These are phyloP conservation scores for Apodemia zela DNA, from an alignment of 2,888 invertebrate genomes.

Conservation along the genomic window DNA sequence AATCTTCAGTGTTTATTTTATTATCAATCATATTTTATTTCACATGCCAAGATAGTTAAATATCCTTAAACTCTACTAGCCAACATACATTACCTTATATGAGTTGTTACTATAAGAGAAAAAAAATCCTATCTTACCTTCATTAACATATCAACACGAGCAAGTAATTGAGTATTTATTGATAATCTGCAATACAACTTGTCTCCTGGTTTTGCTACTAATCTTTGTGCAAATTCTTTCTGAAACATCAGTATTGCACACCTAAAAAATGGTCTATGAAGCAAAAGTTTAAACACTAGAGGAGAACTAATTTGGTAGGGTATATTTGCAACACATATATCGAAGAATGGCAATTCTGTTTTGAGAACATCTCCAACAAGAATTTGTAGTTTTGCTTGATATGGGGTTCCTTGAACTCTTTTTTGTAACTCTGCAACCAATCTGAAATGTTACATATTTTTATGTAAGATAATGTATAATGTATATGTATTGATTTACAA, in stretches of 20 bases:
- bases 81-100: too few species aligned
- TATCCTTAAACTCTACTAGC: too few species aligned
- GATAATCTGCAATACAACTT: constrained; percentile 98
- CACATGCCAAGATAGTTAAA: too few species aligned
- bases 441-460: constrained; percentile 51
- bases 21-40: too few species aligned
- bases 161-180: constrained; percentile 96
- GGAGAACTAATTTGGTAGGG: constrained; percentile 99
- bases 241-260: constrained; percentile 99
- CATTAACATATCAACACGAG: constrained; percentile 97
- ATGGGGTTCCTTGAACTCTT: constrained; percentile 93
- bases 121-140: constrained; percentile 81
- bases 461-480: too few species aligned
- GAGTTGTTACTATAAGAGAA: not conserved
- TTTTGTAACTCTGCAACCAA: constrained; percentile 98
- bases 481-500: too few species aligned
- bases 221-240: constrained; percentile 97
- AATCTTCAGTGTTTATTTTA: too few species aligned
- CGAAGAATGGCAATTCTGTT: constrained; percentile 96
- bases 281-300: constrained; percentile 94
- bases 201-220: constrained; percentile 98
- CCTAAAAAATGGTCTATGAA: constrained; percentile 91
- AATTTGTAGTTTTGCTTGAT: constrained; percentile 94
- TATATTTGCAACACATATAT: constrained; percentile 98
- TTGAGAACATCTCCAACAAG: constrained; percentile 97